Evolutionary conservation across 2,113 vertebrate species (phyloP).

Genomic region (Synodontis membranacea): DNA sequence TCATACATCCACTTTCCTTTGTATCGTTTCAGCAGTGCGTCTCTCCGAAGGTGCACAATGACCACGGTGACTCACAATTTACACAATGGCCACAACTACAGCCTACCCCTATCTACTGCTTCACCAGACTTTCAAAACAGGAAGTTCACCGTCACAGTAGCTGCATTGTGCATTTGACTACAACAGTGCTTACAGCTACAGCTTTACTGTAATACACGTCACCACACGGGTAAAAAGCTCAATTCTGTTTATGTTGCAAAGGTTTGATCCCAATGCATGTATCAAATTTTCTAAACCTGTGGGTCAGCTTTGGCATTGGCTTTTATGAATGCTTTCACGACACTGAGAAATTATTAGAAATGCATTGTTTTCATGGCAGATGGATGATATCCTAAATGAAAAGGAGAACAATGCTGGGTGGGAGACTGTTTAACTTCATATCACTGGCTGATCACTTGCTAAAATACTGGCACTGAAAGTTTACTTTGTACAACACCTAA

Average conservation of each 20-base stretch:
- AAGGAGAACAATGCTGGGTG: slow-evolving; percentile 40
- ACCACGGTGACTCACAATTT: not conserved
- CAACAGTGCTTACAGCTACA: not conserved
- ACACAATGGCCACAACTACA: not conserved
- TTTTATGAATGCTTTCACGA: not conserved
- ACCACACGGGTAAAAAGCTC: not conserved
- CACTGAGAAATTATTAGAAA: not conserved
- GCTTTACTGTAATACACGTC: not conserved
- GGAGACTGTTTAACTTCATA: slow-evolving; percentile 14
- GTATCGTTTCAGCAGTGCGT: not conserved
- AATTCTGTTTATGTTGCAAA: not conserved
- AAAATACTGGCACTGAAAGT: not conserved
- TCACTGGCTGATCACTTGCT: slow-evolving; percentile 10
- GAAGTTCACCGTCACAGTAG: slow-evolving; percentile 14
- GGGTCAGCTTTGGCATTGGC: not conserved
- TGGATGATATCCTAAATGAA: slow-evolving; percentile 31
- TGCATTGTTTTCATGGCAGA: slow-evolving; percentile 12
- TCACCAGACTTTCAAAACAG: slow-evolving; percentile 44
- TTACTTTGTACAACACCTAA: not conserved
- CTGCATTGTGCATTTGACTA: not conserved
- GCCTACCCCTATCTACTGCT: not conserved
- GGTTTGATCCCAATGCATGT: not conserved
- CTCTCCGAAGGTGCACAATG: not conserved
- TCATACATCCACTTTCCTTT: not conserved
- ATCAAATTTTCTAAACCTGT: not conserved